Conservation (phyloP, 1,140 invertebrate species). For the Neomicropteryx cornuta region DNA sequence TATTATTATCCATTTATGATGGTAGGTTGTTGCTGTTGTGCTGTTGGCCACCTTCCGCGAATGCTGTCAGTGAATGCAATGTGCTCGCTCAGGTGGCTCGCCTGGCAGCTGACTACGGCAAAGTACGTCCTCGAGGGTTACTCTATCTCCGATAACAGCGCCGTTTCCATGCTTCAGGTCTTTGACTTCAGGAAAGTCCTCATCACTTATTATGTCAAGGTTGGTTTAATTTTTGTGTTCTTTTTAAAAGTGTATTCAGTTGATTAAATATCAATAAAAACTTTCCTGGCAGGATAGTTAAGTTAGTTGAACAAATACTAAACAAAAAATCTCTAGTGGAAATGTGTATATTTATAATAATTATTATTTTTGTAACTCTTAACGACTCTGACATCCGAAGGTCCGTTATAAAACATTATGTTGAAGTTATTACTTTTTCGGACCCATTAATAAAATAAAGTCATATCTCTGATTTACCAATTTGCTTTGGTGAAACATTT, state of each 20-base stretch:
- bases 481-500: too few relatives aligned
- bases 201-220: slow-evolving; percentile 96
- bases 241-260: slow-evolving; percentile 3
- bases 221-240: slow-evolving; percentile 25
- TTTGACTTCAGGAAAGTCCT: slow-evolving; percentile 95
- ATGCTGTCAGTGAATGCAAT: slow-evolving; percentile 90
- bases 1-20: too few relatives aligned
- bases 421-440: too few relatives aligned
- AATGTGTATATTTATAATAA: too few relatives aligned
- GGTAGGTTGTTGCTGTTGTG: slow-evolving; percentile 44
- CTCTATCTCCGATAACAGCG: slow-evolving; percentile 94
- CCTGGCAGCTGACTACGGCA: slow-evolving; percentile 90
- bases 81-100: slow-evolving; percentile 94
- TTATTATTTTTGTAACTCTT: too few relatives aligned
- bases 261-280: slow-evolving; percentile 3
- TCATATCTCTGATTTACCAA: too few relatives aligned
- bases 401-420: too few relatives aligned
- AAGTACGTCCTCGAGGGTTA: slow-evolving; percentile 98
- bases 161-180: slow-evolving; percentile 92
- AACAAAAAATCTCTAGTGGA: too few relatives aligned
- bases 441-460: too few relatives aligned
- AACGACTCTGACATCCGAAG: too few relatives aligned
- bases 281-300: too few relatives aligned
- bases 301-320: not conserved
- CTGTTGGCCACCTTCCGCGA: slow-evolving; percentile 55